phyloP scores from a whole-genome alignment of 2,113 vertebrate genomes.

The Myotis lucifugus region DNA sequence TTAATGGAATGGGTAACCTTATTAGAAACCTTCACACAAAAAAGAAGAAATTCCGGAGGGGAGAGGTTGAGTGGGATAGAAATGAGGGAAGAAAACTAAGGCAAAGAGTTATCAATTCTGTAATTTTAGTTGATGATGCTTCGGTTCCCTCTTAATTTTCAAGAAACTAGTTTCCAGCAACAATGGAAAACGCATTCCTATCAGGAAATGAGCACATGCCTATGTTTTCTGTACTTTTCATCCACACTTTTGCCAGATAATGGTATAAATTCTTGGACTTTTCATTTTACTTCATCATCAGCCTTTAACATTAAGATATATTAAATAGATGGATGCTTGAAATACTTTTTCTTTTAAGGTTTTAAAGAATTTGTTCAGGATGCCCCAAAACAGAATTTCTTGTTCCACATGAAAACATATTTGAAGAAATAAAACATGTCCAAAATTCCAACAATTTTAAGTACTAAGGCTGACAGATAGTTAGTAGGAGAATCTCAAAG shows the following conservation, averaged over 20 bases:
- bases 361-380: not conserved
- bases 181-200: not conserved
- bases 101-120: not conserved
- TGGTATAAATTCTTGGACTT: not conserved
- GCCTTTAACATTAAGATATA: not conserved
- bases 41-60: not conserved
- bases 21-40: not conserved
- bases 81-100: not conserved
- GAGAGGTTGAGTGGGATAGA: not conserved
- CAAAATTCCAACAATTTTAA: not conserved
- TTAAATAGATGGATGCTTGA: not conserved
- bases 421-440: not conserved
- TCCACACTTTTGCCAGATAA: not conserved
- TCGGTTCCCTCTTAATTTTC: not conserved
- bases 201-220: not conserved
- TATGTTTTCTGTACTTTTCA: not conserved
- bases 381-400: not conserved
- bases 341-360: not conserved
- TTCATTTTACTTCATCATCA: not conserved
- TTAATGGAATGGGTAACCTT: not conserved
- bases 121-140: not conserved
- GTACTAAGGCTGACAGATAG: not conserved
- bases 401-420: not conserved
- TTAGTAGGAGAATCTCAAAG: not conserved
- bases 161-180: not conserved